These are phyloP conservation scores for Gymnoscopelus braueri DNA, from an alignment of 2,797 vertebrate genomes.

Conservation along the genomic window DNA sequence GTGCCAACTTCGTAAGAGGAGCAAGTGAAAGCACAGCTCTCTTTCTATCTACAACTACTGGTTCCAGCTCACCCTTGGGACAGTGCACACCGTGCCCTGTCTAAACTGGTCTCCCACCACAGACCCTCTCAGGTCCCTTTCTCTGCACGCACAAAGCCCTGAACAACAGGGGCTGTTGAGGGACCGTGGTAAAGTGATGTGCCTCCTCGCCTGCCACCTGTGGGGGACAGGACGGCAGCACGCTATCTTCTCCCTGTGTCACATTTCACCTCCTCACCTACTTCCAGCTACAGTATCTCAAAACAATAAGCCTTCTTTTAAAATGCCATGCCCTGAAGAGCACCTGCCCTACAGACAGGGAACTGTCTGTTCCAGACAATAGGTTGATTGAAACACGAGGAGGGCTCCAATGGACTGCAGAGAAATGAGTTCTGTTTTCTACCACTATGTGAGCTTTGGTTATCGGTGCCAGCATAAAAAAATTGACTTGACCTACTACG, in stretches of 20 bases:
- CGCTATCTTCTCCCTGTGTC: constrained; percentile 49
- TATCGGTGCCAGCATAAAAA: constrained; percentile 11
- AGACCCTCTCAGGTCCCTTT: constrained; percentile 57
- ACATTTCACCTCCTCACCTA: constrained; percentile 61
- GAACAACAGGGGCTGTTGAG: constrained; percentile 70
- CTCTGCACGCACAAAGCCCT: constrained; percentile 66
- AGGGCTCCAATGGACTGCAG: background rate
- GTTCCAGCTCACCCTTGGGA: constrained; percentile 37
- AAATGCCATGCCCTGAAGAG: constrained; percentile 25
- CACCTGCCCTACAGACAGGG: constrained; percentile 13
- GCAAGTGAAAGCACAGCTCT: constrained; percentile 14
- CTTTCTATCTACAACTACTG: constrained; percentile 24
- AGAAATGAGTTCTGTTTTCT: constrained; percentile 7
- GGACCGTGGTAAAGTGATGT: constrained; percentile 72
- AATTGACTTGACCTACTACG: background rate
- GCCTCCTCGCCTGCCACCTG: constrained; percentile 57
- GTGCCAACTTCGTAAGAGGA: constrained; percentile 30
- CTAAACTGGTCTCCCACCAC: constrained; percentile 24
- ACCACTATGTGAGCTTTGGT: constrained; percentile 13
- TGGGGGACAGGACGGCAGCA: constrained; percentile 33
- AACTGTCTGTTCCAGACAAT: constrained; percentile 31
- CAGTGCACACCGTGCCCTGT: background rate
- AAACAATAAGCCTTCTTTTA: constrained; percentile 51
- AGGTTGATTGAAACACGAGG: constrained; percentile 27
- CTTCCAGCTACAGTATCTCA: constrained; percentile 54